Conservation (phyloP, 2,888 invertebrate species). For the Thereva unica region DNA sequence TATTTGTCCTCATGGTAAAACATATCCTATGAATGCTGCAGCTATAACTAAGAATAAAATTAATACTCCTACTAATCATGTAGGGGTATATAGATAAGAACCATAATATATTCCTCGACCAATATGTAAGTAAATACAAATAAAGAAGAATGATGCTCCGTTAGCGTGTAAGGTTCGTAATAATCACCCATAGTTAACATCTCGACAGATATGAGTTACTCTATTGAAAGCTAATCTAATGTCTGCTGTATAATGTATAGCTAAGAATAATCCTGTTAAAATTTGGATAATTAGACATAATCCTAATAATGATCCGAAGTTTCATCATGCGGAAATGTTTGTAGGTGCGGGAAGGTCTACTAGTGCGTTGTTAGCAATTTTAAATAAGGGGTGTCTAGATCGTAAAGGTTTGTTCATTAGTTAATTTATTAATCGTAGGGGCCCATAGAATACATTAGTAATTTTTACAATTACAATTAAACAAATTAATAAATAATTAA, state of each 20-base stretch:
- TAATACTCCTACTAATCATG: conserved; percentile 69
- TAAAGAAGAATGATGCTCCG: conserved; percentile 74
- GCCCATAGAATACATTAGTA: conserved; percentile 62
- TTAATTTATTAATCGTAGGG: conserved; percentile 60
- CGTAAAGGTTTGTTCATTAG: conserved; percentile 61
- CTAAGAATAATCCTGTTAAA: conserved; percentile 69
- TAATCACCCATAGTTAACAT: conserved; percentile 72
- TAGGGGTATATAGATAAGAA: conserved; percentile 61
- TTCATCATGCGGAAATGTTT: conserved; percentile 69
- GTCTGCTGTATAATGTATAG: conserved; percentile 71
- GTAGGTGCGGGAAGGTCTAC: conserved; percentile 65
- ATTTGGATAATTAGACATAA: conserved; percentile 69
- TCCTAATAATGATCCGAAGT: conserved; percentile 70
- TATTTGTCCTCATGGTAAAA: conserved; percentile 79
- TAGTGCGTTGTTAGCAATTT: conserved; percentile 65
- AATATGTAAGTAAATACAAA: conserved; percentile 70
- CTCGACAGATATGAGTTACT: conserved; percentile 70
- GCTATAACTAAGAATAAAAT: conserved; percentile 71
- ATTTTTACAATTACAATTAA: conserved; percentile 64
- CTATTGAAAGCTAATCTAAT: conserved; percentile 68
- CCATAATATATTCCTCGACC: conserved; percentile 68
- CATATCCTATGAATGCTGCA: conserved; percentile 78
- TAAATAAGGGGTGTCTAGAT: conserved; percentile 60
- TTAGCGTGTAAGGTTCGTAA: conserved; percentile 70
- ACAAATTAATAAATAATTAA: conserved; percentile 65